Base-by-base conservation (phyloP, 2,113 vertebrate species). In the Tilapia sparmanii region DNA sequence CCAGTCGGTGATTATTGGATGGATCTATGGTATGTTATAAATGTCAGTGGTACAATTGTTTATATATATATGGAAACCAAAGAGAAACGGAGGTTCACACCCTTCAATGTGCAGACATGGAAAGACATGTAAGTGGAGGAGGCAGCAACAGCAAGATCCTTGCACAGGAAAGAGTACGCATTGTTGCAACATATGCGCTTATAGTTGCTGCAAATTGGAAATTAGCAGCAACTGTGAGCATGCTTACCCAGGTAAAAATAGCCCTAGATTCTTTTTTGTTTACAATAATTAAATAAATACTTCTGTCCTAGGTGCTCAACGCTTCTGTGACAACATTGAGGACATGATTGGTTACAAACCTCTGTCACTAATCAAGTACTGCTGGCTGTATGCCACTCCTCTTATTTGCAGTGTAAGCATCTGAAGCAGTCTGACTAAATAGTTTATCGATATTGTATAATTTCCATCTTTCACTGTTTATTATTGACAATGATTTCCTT, bases 341-440 rank as follows among this genome's bases (percentile, higher is more conserved):
- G 94, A 96, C 88, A 96, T 96, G 96, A 96, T 96, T 38, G 96
- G 96, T 6, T 96, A 96, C 85, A 93, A 86, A 85, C 96, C 96
- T 50, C 22, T 89, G 8, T 7, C 87, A 4, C n/a, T 95, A 82
- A 55, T 96, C 7, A 96, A 96, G 78, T 96, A 95, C 89, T 94
- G 94, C 87, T 96, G 96, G 96, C 80, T 93, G 52, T 95, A 94
- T 61, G 38, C 52, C 81, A 96, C 93, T 2, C 96, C 96, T 38
- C 53, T 91, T 4, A 38, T 93, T 33, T 96, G 96, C 86, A 83
- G 86, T 47, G 96, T 96, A 92, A 91, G 95, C 85, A n/a, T 76
- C 26, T n/a, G 40, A 24, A 54, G 5, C 7, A 63, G 10, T 7
- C 4, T 3, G 26, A 45, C 7, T 22, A 8, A 15, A 50, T 16